Conservation (phyloP, 2,888 invertebrate genomes). For the Zelleria hepariella region DNA sequence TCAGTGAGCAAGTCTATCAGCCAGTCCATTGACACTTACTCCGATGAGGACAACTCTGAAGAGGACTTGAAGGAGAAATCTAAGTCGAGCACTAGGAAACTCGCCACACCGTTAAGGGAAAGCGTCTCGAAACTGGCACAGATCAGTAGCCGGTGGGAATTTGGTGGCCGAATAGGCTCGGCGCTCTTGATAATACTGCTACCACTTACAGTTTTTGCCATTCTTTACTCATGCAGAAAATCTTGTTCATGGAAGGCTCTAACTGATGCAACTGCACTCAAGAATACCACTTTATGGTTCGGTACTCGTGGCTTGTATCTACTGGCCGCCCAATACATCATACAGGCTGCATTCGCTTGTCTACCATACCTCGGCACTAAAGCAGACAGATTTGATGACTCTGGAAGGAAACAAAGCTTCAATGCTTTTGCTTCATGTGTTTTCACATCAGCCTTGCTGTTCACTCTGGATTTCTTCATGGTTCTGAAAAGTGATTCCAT, state of each 20-base stretch:
- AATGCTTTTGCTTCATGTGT: slow-evolving; percentile 72
- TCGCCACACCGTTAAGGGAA: slow-evolving; percentile 53
- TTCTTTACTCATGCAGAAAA: slow-evolving; percentile 45
- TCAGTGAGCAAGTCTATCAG: slow-evolving; percentile 51
- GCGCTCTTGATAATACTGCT: slow-evolving; percentile 37
- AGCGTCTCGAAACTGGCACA: slow-evolving; percentile 31
- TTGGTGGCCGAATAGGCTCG: slow-evolving; percentile 51
- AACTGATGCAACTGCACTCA: slow-evolving; percentile 32
- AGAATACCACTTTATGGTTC: slow-evolving; percentile 32
- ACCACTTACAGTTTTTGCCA: slow-evolving; percentile 42
- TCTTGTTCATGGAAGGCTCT: slow-evolving; percentile 42
- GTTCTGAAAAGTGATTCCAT: slow-evolving; percentile 57
- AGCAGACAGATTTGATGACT: slow-evolving; percentile 40
- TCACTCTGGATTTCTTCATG: slow-evolving; percentile 58
- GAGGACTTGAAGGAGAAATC: slow-evolving; percentile 33
- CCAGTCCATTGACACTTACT: slow-evolving; percentile 47
- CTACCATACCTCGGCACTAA: slow-evolving; percentile 70
- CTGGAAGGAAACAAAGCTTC: slow-evolving; percentile 39
- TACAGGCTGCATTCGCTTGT: slow-evolving; percentile 61
- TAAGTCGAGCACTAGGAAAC: slow-evolving; percentile 41
- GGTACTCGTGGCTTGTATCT: slow-evolving; percentile 37
- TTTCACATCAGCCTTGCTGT: slow-evolving; percentile 41
- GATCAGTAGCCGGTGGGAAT: slow-evolving; percentile 45
- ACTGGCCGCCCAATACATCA: slow-evolving; percentile 46
- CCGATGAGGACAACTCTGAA: slow-evolving; percentile 49